A percentile compares a stretch with the other conserved stretches of the same genome.
phyloP scores from a whole-genome alignment of 2,888 invertebrate species.

The Apotomis turbidana region DNA sequence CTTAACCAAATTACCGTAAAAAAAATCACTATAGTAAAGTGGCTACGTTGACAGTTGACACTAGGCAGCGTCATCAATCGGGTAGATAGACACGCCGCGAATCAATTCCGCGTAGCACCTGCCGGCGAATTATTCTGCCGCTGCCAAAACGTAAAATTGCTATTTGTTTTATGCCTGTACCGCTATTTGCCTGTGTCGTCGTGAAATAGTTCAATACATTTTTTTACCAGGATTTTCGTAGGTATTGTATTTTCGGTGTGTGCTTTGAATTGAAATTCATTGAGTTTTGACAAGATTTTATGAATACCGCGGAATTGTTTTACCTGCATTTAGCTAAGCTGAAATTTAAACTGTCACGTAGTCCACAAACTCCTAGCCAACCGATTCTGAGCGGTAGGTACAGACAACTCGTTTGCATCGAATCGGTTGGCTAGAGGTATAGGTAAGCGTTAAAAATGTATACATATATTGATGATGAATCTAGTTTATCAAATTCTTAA shows the following conservation, averaged over 20 bases:
- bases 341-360: not conserved
- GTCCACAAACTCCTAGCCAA: too few species aligned
- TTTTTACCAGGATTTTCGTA: slow-evolving; percentile 25
- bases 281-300: not conserved
- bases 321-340: not conserved
- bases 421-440: too few species aligned
- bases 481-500: too few species aligned
- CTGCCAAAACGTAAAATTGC: slow-evolving; percentile 49
- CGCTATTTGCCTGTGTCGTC: slow-evolving; percentile 38
- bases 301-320: not conserved
- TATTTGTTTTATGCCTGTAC: slow-evolving; percentile 47
- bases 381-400: too few species aligned
- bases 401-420: too few species aligned
- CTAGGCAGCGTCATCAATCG: slow-evolving; percentile 48
- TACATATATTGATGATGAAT: too few species aligned
- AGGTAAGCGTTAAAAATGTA: too few species aligned
- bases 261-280: slow-evolving; percentile 2
- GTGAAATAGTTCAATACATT: slow-evolving; percentile 34
- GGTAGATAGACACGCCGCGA: slow-evolving; percentile 58
- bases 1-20: not conserved
- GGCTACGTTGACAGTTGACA: slow-evolving; percentile 32
- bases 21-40: slow-evolving; percentile 35
- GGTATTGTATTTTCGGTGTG: slow-evolving; percentile 7
- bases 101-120: slow-evolving; percentile 61
- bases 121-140: slow-evolving; percentile 50